Evolutionary conservation across 2,888 invertebrate species (phyloP).

Genomic region (Aplocera efformata): DNA sequence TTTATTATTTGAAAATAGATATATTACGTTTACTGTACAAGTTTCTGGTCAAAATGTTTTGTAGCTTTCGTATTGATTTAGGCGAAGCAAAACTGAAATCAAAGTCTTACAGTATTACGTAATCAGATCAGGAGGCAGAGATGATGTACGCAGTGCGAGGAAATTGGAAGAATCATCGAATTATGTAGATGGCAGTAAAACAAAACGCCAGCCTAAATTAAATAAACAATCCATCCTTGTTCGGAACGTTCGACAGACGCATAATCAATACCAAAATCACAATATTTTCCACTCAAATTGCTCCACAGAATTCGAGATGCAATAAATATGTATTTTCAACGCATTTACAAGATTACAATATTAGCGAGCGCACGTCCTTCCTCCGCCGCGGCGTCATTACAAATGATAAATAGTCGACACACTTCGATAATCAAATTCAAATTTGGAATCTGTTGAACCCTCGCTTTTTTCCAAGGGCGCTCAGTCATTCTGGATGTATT

Average conservation of each 20-base stretch:
- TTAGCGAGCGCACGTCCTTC: conserved; percentile 69
- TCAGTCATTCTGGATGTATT: conserved; percentile 63
- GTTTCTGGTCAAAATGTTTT: too few relatives aligned
- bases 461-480: conserved; percentile 55
- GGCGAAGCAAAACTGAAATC: too few relatives aligned
- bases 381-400: conserved; percentile 69
- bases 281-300: conserved; percentile 72
- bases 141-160: conserved; percentile 16
- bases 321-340: conserved; percentile 73
- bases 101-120: too few relatives aligned
- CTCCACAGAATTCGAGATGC: conserved; percentile 49
- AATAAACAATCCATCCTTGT: conserved; percentile 33
- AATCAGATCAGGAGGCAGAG: too few relatives aligned
- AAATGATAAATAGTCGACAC: conserved; percentile 79
- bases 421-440: conserved; percentile 81
- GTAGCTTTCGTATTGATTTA: too few relatives aligned
- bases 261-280: conserved; percentile 60
- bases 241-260: conserved; percentile 41
- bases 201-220: conserved; percentile 31
- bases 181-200: conserved; percentile 24
- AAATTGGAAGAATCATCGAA: conserved; percentile 24
- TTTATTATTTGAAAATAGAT: too few relatives aligned
- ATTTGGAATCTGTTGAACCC: conserved; percentile 79
- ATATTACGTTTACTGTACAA: too few relatives aligned
- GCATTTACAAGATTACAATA: conserved; percentile 78